Evolutionary conservation across 1,140 invertebrate genomes (phyloP), one percentile per base, ranked within the genome.

Genomic region (Galendromus occidentalis): DNA sequence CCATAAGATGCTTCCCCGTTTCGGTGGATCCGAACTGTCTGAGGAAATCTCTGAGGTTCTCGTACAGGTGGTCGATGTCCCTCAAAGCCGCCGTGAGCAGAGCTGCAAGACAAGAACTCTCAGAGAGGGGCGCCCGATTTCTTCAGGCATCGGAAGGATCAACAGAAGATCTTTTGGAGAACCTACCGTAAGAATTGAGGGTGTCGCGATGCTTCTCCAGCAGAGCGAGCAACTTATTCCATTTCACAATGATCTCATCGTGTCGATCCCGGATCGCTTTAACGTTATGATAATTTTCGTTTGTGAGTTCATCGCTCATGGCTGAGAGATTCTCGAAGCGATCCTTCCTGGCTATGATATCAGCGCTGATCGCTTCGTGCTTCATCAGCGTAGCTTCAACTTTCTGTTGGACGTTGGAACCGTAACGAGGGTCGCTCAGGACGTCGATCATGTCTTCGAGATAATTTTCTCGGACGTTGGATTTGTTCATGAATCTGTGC

Each of bases 371-470:
- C 22, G 94, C 94, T 77, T 98, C 92, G 74, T 98, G 91, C 74
- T 98, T 98, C 78, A 98, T 98, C 6, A 97, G 83, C 0, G 91
- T 94, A 9, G 93, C 93, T 73, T 98, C 94, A 0, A 97, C 91
- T 25, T 25, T 59, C 75, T 97, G 91, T 0, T 84, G 81, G 66
- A 94, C 77, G 78, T 91, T 91, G 71, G 84, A 86, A 28, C 88
- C 88, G 74, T 92, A 91, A 66, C 90, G 80, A 7, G 91, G 87
- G 78, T 98, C 92, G 0, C 86, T 87, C 20, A 97, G 75, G 12
- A 98, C 91, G 76, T 91, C 88, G 67, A 91, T 91, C 91, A 98
- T 98, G 77, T 98, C 94, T 76, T 92, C 92, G 18, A 99, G 77
- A 76, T 97, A 99, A 1, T 88, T 85, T 72, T 92, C 88, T 66